Evolutionary conservation across 2,888 invertebrate genomes (phyloP).

Genomic region (Dasysyrphus albostriatus): DNA sequence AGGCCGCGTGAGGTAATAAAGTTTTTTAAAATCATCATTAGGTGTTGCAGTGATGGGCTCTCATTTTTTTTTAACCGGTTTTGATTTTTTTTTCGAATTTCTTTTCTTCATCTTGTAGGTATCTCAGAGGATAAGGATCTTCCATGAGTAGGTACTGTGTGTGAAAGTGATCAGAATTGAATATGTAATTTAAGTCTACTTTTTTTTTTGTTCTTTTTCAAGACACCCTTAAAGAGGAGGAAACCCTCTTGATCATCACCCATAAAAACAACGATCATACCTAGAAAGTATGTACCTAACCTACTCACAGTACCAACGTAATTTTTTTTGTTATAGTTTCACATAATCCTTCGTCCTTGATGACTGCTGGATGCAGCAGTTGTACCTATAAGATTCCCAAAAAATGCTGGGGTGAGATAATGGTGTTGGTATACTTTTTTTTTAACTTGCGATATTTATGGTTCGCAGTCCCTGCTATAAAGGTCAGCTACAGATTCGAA

Average conservation of each 20-base stretch:
- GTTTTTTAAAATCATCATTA: constrained; percentile 75
- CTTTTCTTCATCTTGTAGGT: constrained; percentile 7
- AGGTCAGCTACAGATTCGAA: background rate
- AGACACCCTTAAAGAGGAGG: constrained; percentile 43
- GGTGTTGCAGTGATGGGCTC: constrained; percentile 56
- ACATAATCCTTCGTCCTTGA: constrained; percentile 72
- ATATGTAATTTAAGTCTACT: constrained; percentile 26
- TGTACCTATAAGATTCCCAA: constrained; percentile 43
- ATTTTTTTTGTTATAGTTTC: constrained; percentile 36
- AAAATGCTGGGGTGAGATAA: constrained; percentile 56
- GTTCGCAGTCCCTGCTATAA: background rate
- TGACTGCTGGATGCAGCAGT: constrained; percentile 38
- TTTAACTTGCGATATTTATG: constrained; percentile 18
- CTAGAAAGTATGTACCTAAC: too few relatives aligned
- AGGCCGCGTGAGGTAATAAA: constrained; percentile 74
- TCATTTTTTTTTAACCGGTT: constrained; percentile 21
- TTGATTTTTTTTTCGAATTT: background rate
- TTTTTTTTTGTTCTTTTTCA: constrained; percentile 1
- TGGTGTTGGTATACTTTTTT: constrained; percentile 43
- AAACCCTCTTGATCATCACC: constrained; percentile 66
- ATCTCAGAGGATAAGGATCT: constrained; percentile 56
- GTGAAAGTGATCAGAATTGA: constrained; percentile 72
- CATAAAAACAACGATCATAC: constrained; percentile 36
- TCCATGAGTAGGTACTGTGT: constrained; percentile 41
- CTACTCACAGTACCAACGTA: constrained; percentile 48